Evolutionary conservation across 2,888 invertebrate species (phyloP).

Genomic region (Scelioninae gen. 2): DNA sequence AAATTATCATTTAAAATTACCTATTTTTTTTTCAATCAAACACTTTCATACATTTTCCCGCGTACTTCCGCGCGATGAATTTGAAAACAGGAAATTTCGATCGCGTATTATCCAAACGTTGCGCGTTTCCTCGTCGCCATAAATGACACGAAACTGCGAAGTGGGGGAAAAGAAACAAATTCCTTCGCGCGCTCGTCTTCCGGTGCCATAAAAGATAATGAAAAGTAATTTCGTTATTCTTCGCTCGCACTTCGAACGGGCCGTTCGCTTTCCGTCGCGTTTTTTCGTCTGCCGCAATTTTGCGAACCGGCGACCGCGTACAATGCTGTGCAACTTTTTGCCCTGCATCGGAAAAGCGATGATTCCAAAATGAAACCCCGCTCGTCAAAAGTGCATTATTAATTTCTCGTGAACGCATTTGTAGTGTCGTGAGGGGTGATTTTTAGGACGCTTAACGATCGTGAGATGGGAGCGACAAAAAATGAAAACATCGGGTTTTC

Average conservation of each 20-base stretch:
- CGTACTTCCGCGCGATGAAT: too few relatives aligned
- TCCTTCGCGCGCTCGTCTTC: constrained; percentile 28
- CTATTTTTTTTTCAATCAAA: too few relatives aligned
- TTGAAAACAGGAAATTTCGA: too few relatives aligned
- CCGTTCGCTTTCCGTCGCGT: constrained; percentile 35
- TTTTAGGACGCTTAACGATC: constrained; percentile 39
- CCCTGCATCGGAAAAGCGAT: constrained; percentile 16
- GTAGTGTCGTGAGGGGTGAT: constrained; percentile 30
- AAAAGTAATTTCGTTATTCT: constrained; percentile 44
- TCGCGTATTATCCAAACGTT: not conserved
- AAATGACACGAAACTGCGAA: constrained; percentile 32
- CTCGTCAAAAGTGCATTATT: constrained; percentile 41
- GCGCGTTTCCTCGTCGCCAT: constrained; percentile 13
- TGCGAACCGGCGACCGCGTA: constrained; percentile 28
- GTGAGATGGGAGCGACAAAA: constrained; percentile 17
- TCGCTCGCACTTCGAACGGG: constrained; percentile 33
- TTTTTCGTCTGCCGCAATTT: constrained; percentile 11
- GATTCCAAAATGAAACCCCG: constrained; percentile 3
- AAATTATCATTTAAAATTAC: too few relatives aligned
- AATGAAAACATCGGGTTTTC: too few relatives aligned
- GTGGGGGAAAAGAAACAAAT: constrained; percentile 31
- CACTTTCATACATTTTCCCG: too few relatives aligned
- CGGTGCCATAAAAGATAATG: constrained; percentile 42
- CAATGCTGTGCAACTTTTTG: constrained; percentile 22
- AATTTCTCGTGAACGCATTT: constrained; percentile 44